Conservation (phyloP, 2,113 vertebrate genomes). For the Butorides virescens region DNA sequence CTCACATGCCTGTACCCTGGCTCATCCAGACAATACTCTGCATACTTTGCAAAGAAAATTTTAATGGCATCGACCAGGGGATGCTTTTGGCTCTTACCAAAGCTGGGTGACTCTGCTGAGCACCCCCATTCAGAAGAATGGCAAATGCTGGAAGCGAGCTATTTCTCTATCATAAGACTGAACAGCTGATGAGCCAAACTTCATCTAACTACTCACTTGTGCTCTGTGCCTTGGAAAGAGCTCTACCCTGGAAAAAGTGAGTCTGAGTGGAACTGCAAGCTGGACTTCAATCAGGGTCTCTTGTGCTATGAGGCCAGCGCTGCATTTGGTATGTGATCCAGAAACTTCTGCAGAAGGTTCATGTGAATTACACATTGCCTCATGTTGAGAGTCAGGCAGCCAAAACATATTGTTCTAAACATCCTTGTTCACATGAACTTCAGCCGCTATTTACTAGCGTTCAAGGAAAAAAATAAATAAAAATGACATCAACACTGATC, state of each 20-base stretch:
- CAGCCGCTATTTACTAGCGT: constrained; percentile 10
- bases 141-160: neutral
- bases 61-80: neutral
- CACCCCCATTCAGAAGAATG: neutral
- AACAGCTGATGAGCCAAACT: neutral
- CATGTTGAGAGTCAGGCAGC: neutral
- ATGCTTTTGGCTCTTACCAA: neutral
- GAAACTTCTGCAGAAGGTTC: constrained; percentile 13
- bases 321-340: neutral
- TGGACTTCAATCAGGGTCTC: neutral
- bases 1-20: neutral
- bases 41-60: neutral
- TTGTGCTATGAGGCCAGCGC: neutral
- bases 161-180: neutral
- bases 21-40: neutral
- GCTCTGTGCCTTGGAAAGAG: neutral
- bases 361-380: constrained; percentile 2
- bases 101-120: neutral
- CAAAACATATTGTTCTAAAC: constrained; percentile 10
- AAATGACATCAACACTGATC: neutral
- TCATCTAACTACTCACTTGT: neutral
- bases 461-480: neutral
- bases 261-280: neutral
- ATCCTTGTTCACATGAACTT: constrained; percentile 9
- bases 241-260: neutral